Evolutionary conservation across 53 echinoderm and acorn worm genomes (phyloP).

Genomic region (Patiria pectinifera): DNA sequence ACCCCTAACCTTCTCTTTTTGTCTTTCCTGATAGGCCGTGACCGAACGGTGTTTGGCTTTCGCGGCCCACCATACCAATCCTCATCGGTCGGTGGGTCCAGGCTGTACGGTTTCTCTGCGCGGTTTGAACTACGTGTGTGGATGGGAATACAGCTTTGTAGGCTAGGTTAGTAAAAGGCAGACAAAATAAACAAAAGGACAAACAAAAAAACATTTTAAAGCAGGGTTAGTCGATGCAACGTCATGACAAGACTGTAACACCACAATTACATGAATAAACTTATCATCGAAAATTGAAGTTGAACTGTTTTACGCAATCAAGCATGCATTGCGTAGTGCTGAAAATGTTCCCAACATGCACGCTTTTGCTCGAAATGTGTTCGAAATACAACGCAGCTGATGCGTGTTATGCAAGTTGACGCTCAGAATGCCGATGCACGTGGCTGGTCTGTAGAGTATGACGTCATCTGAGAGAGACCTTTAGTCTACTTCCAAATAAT

Average conservation of each 20-base stretch:
- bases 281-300: no score
- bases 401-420: no score
- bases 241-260: not conserved
- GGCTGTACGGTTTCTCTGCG: conserved; percentile 2
- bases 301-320: no score
- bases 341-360: no score
- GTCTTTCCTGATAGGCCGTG: conserved; percentile 6
- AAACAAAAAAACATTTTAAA: not conserved
- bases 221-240: not conserved
- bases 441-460: no score
- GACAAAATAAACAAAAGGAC: not conserved
- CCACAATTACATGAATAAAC: not conserved
- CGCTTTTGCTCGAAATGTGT: no score
- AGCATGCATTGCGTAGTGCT: no score
- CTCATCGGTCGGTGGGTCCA: not conserved
- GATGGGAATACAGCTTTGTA: conserved; percentile 44
- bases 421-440: no score
- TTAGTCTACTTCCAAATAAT: no score
- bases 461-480: no score
- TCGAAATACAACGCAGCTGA: no score
- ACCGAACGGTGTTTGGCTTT: not conserved
- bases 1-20: conserved; percentile 42
- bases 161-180: not conserved
- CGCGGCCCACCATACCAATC: conserved; percentile 24
- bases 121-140: not conserved